These are phyloP conservation scores for Poeciliopsis paucimaculata DNA, from an alignment of 2,797 vertebrate genomes.

Conservation along the genomic window DNA sequence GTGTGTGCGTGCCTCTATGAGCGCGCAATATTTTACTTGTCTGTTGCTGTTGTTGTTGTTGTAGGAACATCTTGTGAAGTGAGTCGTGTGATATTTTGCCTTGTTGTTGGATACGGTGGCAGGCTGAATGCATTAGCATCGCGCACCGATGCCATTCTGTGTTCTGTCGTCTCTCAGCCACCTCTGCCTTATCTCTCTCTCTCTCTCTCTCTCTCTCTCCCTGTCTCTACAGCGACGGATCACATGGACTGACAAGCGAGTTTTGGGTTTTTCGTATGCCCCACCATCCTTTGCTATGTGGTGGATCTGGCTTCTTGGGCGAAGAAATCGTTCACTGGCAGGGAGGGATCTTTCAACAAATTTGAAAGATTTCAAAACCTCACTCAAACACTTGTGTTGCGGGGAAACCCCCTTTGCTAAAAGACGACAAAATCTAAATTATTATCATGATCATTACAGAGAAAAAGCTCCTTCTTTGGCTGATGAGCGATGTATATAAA, in stretches of 20 bases:
- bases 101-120: slow-evolving; percentile 79
- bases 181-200: slow-evolving; percentile 70
- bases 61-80: slow-evolving; percentile 78
- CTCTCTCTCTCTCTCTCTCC: slow-evolving; percentile 51
- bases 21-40: slow-evolving; percentile 46
- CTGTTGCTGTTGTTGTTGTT: slow-evolving; percentile 70
- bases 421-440: slow-evolving; percentile 39
- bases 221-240: slow-evolving; percentile 66
- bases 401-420: slow-evolving; percentile 56
- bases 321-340: slow-evolving; percentile 52
- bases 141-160: slow-evolving; percentile 67
- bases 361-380: slow-evolving; percentile 56
- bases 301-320: slow-evolving; percentile 60
- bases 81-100: slow-evolving; percentile 76
- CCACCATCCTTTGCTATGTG: slow-evolving; percentile 56
- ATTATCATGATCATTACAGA: slow-evolving; percentile 42
- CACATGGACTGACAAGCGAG: slow-evolving; percentile 80
- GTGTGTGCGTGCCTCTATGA: slow-evolving; percentile 45
- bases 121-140: slow-evolving; percentile 78
- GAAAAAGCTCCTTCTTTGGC: slow-evolving; percentile 51
- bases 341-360: slow-evolving; percentile 63
- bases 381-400: slow-evolving; percentile 31
- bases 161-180: slow-evolving; percentile 77
- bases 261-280: slow-evolving; percentile 72
- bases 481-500: slow-evolving; percentile 73